Conservation (phyloP, 2,113 vertebrate species). For the Chaenocephalus aceratus region DNA sequence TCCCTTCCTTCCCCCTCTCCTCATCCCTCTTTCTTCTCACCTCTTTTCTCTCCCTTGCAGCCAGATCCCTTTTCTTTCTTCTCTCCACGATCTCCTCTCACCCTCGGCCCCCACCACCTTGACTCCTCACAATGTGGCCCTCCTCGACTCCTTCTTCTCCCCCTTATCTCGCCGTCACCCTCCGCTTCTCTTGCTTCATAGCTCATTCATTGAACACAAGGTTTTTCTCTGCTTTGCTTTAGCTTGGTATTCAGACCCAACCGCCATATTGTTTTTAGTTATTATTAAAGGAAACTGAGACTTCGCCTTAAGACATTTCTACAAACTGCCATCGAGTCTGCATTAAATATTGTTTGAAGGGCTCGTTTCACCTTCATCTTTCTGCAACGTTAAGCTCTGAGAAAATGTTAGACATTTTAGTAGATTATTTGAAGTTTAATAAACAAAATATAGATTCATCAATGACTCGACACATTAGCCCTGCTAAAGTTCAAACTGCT, state of each 20-base stretch:
- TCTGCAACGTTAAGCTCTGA: too few relatives aligned
- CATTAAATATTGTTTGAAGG: too few relatives aligned
- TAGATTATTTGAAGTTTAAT: too few relatives aligned
- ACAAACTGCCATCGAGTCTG: too few relatives aligned
- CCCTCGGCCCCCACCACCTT: constrained; percentile 11
- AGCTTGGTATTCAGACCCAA: too few relatives aligned
- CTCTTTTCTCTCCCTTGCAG: constrained; percentile 47
- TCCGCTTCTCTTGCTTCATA: background rate
- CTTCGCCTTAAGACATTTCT: too few relatives aligned
- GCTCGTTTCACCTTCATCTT: too few relatives aligned
- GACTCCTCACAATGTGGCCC: constrained; percentile 11
- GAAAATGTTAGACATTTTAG: too few relatives aligned
- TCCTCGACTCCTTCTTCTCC: constrained; percentile 13
- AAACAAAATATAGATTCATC: background rate
- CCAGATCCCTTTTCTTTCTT: constrained; percentile 24
- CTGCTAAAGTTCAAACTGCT: background rate
- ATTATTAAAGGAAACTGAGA: too few relatives aligned
- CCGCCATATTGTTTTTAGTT: too few relatives aligned
- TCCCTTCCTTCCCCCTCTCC: background rate
- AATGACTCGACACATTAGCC: background rate
- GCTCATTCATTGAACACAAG: too few relatives aligned
- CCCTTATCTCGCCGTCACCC: background rate
- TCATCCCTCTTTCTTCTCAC: constrained; percentile 25
- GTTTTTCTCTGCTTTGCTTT: too few relatives aligned
- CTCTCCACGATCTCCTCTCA: constrained; percentile 19